Evolutionary conservation across 2,888 invertebrate species (phyloP), one percentile per base, ranked within the genome.

Genomic region (Hyposoter didymator): DNA sequence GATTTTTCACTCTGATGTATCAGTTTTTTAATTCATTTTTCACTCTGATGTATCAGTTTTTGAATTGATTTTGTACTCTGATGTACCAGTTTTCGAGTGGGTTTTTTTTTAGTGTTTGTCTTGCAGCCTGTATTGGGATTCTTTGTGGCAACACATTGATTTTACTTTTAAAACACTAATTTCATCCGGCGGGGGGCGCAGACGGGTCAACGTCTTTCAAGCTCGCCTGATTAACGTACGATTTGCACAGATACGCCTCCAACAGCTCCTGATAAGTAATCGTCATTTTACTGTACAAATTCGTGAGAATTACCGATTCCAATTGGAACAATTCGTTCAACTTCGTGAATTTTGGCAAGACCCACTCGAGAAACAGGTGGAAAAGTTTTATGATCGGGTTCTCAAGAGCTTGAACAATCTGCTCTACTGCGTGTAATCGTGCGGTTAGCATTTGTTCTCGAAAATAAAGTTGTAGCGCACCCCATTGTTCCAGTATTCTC

Each of bases 401-500:
- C 22, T 85, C 84, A n/a, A 90, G 74, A 55, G 83, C 75, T 12
- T 70, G 32, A 45, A 73, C 32, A 55, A 89, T 88, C 14, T 85
- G 64, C 78, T 89, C 88, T 22, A 84, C 83, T 22, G 89, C 49
- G 28, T 83, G 35, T 28, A 89, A 67, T 74, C 74, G 76, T 55
- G 17, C n/a, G 8, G 52, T 52, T 45, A 89, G 35, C 81, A 84
- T 67, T 90, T 84, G 8, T 86, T 80, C 59, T 86, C 84, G 76
- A 76, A 91, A 91, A 82, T 88, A 90, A n/a, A 85, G 39, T 72
- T 72, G 19, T 35, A 91, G 79, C 28, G 90, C 88, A 67, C 89
- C 82, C 90, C 91, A 91, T 78, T 92, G 90, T 76, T 90, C 89
- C 6, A 91, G n/a, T 14, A 92, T 88, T 78, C 91, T 83, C 2